Evolutionary conservation across 2,113 vertebrate genomes (phyloP).

Genomic region (Mungos mungo): DNA sequence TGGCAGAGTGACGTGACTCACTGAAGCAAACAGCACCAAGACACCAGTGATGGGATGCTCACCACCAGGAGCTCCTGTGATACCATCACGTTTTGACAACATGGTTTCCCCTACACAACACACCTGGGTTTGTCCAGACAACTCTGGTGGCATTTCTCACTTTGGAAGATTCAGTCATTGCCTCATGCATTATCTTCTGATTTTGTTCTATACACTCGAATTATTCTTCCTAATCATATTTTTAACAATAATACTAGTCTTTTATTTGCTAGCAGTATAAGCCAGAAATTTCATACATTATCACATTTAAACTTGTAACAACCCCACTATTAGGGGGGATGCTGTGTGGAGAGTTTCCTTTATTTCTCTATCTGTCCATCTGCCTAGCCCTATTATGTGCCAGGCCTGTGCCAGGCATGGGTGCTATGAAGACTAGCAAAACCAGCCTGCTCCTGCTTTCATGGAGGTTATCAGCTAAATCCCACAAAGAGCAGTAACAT

Average conservation of each 20-base stretch:
- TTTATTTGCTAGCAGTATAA: background rate
- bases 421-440: background rate
- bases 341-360: background rate
- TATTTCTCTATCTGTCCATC: background rate
- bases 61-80: background rate
- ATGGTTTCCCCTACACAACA: background rate
- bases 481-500: background rate
- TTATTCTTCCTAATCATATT: background rate
- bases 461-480: background rate
- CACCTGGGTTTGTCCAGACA: background rate
- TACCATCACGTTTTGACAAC: no score
- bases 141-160: background rate
- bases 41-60: background rate
- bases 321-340: background rate
- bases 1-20: background rate
- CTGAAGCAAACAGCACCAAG: background rate
- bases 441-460: background rate
- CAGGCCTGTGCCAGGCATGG: background rate
- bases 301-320: background rate
- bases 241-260: background rate
- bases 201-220: background rate
- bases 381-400: background rate
- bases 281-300: background rate
- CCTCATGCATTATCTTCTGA: background rate
- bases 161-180: background rate